Percentiles rank a stretch among this genome's conserved stretches.
phyloP scores from a whole-genome alignment of 2,888 invertebrate genomes.

The Itoplectis maculator region DNA sequence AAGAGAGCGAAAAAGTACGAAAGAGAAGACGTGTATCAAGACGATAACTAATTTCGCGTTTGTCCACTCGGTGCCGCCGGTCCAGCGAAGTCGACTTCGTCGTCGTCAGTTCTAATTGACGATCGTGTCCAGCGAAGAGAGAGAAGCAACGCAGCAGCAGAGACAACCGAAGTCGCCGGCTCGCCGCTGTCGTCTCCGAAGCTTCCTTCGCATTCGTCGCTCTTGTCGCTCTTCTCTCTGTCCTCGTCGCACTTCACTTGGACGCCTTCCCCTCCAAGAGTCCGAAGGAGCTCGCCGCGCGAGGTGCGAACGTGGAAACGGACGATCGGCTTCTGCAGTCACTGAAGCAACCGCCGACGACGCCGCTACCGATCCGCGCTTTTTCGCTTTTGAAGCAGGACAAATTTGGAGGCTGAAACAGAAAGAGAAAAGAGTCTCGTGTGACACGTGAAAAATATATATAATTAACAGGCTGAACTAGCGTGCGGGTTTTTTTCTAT shows the following conservation, averaged over 20 bases:
- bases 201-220: too few species aligned
- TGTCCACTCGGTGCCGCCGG: slow-evolving; percentile 56
- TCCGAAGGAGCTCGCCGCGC: background rate
- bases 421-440: slow-evolving; percentile 44
- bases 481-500: slow-evolving; percentile 43
- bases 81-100: slow-evolving; percentile 2
- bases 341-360: background rate
- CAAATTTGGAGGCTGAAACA: slow-evolving; percentile 8
- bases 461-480: background rate
- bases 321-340: background rate
- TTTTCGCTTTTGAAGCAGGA: background rate
- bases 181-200: too few species aligned
- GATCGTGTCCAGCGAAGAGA: slow-evolving; percentile 52
- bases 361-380: background rate
- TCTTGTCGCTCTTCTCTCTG: too few species aligned
- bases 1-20: background rate
- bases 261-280: background rate
- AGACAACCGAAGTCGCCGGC: too few species aligned
- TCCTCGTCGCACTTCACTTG: too few species aligned
- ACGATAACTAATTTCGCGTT: slow-evolving; percentile 50
- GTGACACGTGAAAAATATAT: slow-evolving; percentile 60
- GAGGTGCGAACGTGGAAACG: too few species aligned
- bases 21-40: background rate
- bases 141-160: too few species aligned
- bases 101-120: slow-evolving; percentile 64